Base-by-base conservation (phyloP, 1,140 invertebrate genomes). In the Rhopalosiphum maidis region DNA sequence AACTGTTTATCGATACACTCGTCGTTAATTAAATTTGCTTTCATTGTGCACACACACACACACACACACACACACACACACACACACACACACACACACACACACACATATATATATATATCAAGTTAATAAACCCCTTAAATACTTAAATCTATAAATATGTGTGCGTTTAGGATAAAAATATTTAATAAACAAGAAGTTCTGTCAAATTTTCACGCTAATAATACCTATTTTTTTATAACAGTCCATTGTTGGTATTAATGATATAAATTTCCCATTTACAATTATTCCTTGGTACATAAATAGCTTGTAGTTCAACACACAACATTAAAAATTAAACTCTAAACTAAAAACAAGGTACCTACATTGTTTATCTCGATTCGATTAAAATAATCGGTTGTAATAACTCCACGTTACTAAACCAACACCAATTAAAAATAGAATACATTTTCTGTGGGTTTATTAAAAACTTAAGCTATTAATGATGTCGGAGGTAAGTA, bases 1-100 rank as follows among this genome's bases (percentile, higher is more conserved):
- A 90, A 55, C 41, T 55, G 51, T 55, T 55, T 90, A 55, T 90
- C 51, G 22, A 90, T 90, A 55, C 54, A 55, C 51, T 37, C n/a
- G 22, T 37, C 11, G 88, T 55, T 55, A 51, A 41, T 90, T 55
- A 0, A 37, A 90, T 55, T 90, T 25, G 9, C 22, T 41, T 55
- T 90, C 35, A 22, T 88, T 83, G 21, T 83, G 23, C 22, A 22
- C 9, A 37, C 35, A 35, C 37, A 37, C 37, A 37, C 37, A 37
- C 37, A 37, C 22, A 22, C 9, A 37, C 35, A 35, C 37, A 37
- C 37, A 37, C 22, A 22, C 9, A 37, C 35, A 35, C 37, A 37
- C 37, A 37, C 22, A 22, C 9, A 37, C 35, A 35, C 37, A 37
- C 37, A 37, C n/a, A n/a, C n/a, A n/a, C n/a, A n/a, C n/a, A n/a